These are phyloP conservation scores for Lethenteron camtschaticum DNA, from an alignment of 2,113 vertebrate species.

Conservation along the genomic window DNA sequence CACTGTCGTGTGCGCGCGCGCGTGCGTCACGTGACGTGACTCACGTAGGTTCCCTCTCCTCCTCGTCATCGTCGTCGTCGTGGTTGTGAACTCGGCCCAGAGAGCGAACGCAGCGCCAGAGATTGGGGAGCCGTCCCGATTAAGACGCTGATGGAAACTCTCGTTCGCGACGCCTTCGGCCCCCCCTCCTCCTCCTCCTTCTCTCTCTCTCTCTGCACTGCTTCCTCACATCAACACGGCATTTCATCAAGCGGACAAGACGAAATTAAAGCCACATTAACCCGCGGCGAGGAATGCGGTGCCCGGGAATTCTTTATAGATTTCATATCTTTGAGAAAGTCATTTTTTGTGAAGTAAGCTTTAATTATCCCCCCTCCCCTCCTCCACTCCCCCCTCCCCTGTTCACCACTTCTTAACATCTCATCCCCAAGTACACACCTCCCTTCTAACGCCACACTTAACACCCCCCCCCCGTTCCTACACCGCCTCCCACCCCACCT, in stretches of 20 bases:
- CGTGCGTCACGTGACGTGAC: no score
- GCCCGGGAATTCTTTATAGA: conserved; percentile 1
- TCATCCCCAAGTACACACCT: no score
- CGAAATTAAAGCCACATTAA: conserved; percentile 5
- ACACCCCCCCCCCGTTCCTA: no score
- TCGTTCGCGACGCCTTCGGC: no score
- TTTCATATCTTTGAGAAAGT: conserved; percentile 5
- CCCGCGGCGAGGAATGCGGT: conserved; percentile 3
- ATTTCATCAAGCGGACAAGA: conserved; percentile 2
- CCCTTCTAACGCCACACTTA: no score
- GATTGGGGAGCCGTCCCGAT: neutral
- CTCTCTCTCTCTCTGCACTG: conserved; percentile 2
- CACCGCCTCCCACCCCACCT: no score
- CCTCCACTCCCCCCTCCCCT: neutral
- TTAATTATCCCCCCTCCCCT: conserved; percentile 2
- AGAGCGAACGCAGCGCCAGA: neutral
- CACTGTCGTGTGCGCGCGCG: no score
- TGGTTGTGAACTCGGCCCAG: neutral
- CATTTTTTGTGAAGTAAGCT: conserved; percentile 3
- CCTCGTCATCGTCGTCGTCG: neutral
- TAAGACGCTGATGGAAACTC: no score
- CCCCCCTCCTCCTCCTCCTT: neutral
- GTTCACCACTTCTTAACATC: no score
- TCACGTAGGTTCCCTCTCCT: neutral
- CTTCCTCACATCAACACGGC: conserved; percentile 1